Base-by-base conservation (phyloP, 2,888 invertebrate genomes). In the Lepidonotus clava region DNA sequence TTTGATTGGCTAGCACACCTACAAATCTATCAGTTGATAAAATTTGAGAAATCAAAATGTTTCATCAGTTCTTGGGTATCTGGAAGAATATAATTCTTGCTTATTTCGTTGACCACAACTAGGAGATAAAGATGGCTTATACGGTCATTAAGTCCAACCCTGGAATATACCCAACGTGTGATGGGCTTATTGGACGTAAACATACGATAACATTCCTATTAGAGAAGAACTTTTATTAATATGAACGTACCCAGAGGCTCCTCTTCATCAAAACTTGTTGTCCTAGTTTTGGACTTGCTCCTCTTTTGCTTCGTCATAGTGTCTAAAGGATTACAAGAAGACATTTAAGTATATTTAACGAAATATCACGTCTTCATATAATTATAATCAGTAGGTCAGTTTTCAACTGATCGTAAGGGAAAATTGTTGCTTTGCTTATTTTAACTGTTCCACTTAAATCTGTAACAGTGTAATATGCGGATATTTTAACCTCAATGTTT, bases 281-380 rank as follows among this genome's bases (percentile, higher is more conserved):
- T 28, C 80, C 80, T 80, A 46, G 80, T 51, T 41, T 80, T 80
- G 41, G 80, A 80, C 18, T 51, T 41, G 80, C 46, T 46, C 28
- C 80, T 41, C 46, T 80, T 80, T 28, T 80, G 28, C 21, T 80
- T 80, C 24, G 80, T 80, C 80, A 80, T 80, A 14, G 32, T 80
- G 28, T 46, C 80, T 80, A 71, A 67, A 36, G 4, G 24, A 14
- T 34, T 71, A 2, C 71, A 71, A 34, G 5, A 67, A 67, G 21
- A 36, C 14, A 18, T 14, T 71, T 14, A 46, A 18, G 8, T 46
- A 46, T 46, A 46, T 46, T 8, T 46, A 11, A 8, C 18, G 8
- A 18, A 11, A 18, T 46, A 8, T 46, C 8, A 46, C 46, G 8
- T 18, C 8, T 46, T 46, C 8, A 46, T 11, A 46, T 8, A 18